A percentile compares a stretch with the other conserved stretches of the same genome.
Evolutionary conservation across 2,888 invertebrate genomes (phyloP).

Genomic region (Ypsolopha scabrella): DNA sequence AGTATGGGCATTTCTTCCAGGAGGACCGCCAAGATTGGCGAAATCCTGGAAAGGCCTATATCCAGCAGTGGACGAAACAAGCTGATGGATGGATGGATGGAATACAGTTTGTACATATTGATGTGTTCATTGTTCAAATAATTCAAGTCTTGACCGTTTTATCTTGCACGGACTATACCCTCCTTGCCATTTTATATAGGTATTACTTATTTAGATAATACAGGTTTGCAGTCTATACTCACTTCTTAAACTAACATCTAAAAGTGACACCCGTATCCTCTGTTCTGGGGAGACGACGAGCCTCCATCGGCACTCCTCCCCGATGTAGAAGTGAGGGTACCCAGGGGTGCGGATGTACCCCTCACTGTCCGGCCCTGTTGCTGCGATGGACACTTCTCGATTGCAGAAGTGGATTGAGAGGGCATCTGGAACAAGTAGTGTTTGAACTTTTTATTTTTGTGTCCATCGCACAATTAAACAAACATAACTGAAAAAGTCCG

Average conservation of each 20-base stretch:
- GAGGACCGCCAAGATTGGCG: too few species aligned
- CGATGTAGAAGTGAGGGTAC: slow-evolving; percentile 81
- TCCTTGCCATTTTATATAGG: not conserved
- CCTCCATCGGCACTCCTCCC: slow-evolving; percentile 77
- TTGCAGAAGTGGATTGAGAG: slow-evolving; percentile 68
- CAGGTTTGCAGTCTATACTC: slow-evolving; percentile 24
- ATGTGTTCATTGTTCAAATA: too few species aligned
- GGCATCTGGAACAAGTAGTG: slow-evolving; percentile 44
- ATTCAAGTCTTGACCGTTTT: too few species aligned
- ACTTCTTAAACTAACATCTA: slow-evolving; percentile 81
- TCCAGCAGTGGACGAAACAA: too few species aligned
- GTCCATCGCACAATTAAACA: too few species aligned
- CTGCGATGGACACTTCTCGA: slow-evolving; percentile 52
- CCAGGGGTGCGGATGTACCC: slow-evolving; percentile 80
- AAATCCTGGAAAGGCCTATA: too few species aligned
- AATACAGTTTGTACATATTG: too few species aligned
- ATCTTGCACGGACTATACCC: too few species aligned
- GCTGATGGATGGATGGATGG: too few species aligned
- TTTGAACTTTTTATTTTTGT: too few species aligned
- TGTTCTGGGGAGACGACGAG: slow-evolving; percentile 73
- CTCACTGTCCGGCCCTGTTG: slow-evolving; percentile 55
- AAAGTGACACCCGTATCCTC: slow-evolving; percentile 72
- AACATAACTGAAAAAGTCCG: too few species aligned
- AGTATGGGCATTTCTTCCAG: too few species aligned
- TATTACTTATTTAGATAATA: not conserved